phyloP scores from a whole-genome alignment of 2,888 invertebrate species.

The Monoplex corrugatus region DNA sequence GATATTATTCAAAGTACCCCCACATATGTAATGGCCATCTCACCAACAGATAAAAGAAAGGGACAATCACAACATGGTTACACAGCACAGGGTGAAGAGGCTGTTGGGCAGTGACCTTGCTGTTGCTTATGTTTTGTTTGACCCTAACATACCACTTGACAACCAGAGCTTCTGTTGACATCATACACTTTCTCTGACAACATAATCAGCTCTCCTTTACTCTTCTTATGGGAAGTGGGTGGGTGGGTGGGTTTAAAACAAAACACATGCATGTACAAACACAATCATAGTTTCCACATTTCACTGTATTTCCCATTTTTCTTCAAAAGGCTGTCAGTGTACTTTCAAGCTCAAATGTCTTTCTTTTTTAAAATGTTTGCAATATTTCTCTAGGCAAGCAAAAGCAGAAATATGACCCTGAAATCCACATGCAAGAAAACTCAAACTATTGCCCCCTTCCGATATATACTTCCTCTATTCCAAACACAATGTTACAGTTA shows the following conservation, averaged over 20 bases:
- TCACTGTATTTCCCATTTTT: neutral
- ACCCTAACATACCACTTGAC: neutral
- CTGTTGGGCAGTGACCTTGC: conserved; percentile 43
- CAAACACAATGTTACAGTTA: neutral
- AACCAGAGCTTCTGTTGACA: neutral
- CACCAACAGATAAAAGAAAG: conserved; percentile 33
- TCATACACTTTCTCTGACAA: no score
- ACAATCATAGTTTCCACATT: no score
- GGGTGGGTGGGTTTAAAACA: no score
- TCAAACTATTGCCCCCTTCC: no score
- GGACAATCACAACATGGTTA: neutral
- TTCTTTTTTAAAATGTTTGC: neutral
- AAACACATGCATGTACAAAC: no score
- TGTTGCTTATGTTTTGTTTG: no score
- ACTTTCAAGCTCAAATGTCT: no score
- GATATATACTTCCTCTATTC: no score
- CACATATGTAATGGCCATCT: conserved; percentile 47
- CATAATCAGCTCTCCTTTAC: neutral
- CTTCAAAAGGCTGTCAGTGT: neutral
- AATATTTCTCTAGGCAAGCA: neutral
- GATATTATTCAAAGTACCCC: no score
- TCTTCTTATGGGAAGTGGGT: neutral
- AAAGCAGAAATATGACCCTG: neutral
- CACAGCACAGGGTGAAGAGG: conserved; percentile 4
- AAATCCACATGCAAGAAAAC: neutral